Percentiles rank a stretch among this genome's conserved stretches.
These are phyloP conservation scores for Scolopax mira DNA, from an alignment of 2,113 vertebrate species.

Conservation along the genomic window DNA sequence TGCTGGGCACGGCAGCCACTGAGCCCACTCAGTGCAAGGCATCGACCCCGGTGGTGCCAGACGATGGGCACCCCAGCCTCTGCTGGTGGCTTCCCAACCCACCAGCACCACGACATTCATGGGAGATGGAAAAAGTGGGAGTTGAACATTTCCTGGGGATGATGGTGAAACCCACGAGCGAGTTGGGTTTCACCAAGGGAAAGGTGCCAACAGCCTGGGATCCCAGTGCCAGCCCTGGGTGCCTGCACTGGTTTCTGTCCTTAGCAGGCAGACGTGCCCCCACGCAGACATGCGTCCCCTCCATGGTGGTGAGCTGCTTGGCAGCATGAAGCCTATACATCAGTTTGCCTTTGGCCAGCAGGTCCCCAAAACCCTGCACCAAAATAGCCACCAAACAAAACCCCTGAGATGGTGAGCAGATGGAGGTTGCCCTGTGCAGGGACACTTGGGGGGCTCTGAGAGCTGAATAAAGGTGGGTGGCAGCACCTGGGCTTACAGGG, in stretches of 20 bases:
- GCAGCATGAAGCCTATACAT: fast-evolving
- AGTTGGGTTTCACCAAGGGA: not conserved
- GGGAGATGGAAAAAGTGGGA: not conserved
- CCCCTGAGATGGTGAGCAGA: not conserved
- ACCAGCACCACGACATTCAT: fast-evolving
- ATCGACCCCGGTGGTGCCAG: not conserved
- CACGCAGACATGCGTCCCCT: not conserved
- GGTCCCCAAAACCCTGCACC: not conserved
- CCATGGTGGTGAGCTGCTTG: not conserved
- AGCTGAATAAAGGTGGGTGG: not conserved
- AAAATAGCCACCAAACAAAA: not conserved
- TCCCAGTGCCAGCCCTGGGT: not conserved
- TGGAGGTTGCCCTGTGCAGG: not conserved
- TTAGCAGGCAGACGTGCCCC: not conserved
- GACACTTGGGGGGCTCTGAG: not conserved
- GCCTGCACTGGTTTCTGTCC: not conserved
- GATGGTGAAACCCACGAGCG: not conserved
- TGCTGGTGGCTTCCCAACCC: no score
- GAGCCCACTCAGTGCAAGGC: fast-evolving
- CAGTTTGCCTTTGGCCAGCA: not conserved
- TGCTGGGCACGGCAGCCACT: fast-evolving
- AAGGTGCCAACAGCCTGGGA: not conserved
- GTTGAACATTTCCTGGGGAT: not conserved
- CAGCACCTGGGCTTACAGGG: not conserved
- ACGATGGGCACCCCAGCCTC: not conserved